Evolutionary conservation across 2,888 invertebrate species (phyloP), one percentile per base, ranked within the genome.

Genomic region (Dicycla oo): DNA sequence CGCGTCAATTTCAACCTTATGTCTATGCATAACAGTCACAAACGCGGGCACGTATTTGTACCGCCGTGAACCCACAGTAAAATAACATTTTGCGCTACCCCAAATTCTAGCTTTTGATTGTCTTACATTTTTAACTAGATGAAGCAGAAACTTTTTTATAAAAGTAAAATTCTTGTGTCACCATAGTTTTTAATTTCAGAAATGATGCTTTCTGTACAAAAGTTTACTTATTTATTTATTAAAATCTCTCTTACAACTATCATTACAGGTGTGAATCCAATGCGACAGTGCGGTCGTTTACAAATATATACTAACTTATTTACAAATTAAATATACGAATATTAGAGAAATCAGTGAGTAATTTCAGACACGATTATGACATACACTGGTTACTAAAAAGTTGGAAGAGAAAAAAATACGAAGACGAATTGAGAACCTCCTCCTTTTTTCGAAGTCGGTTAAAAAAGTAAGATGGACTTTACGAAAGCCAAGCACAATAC

Each of bases 1-100:
- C 40, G 15, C 20, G 8, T 47, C 45, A 51, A 30, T 57, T 62
- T 20, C 26, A 57, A 56, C 61, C 30, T 56, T 68, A 74, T 38
- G 6, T 20, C 8, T 11, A 45, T 51, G 20, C 2, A 8, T 51
- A 51, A 45, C 6, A 30, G 26, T 57, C 56, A 67, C 58, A 40
- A 56, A 11, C n/a, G 26, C 30, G 8, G 30, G 49, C 30, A 69
- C 15, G 68, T 2, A 64, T 8, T 49, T 13, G 3, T 7, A n/a
- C 63, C 7, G 7, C 18, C n/a, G 30, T 30, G 5, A 47, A 62
- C 13, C 30, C 8, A 8, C 26, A 18, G 10, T 62, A 47, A 1
- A n/a, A 47, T 45, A 7, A 26, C 10, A 15, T 30, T n/a, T 47
- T 10, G 3, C n/a, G 10, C 10, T 30, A 10, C n/a, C n/a, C n/a